A percentile compares a stretch with the other conserved stretches of the same genome.
Evolutionary conservation across 1,140 invertebrate species (phyloP).

Genomic region (Maconellicoccus hirsutus): DNA sequence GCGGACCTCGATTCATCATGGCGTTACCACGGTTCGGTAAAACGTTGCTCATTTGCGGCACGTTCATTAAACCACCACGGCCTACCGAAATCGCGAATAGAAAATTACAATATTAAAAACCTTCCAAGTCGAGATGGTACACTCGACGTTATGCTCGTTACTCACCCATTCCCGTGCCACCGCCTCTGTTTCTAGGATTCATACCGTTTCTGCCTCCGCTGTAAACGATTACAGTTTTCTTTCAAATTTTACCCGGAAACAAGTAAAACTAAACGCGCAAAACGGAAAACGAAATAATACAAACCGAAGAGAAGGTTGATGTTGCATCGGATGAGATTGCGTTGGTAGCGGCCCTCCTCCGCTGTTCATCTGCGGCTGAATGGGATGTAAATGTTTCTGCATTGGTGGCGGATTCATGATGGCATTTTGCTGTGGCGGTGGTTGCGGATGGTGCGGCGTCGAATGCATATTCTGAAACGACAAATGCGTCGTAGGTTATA

Average conservation of each 20-base stretch:
- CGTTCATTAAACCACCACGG: not conserved
- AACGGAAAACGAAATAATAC: not conserved
- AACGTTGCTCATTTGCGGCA: not conserved
- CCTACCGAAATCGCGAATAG: not conserved
- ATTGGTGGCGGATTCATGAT: not conserved
- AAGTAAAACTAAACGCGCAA: too few species aligned
- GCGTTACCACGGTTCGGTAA: not conserved
- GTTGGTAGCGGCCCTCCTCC: not conserved
- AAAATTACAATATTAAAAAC: too few species aligned
- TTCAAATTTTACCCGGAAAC: too few species aligned
- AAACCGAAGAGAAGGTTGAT: not conserved
- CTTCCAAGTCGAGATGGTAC: too few species aligned
- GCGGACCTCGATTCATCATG: not conserved
- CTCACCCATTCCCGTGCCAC: not conserved
- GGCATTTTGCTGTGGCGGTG: not conserved
- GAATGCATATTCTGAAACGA: not conserved
- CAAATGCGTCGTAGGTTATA: not conserved
- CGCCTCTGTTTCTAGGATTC: not conserved
- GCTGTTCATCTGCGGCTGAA: not conserved
- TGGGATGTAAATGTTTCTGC: not conserved
- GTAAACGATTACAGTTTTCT: too few species aligned
- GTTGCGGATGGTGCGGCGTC: not conserved
- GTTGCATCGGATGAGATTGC: not conserved
- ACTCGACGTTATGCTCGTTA: not conserved
- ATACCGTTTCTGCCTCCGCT: not conserved